Conservation (phyloP, 1,140 invertebrate species). For the Agrilus planipennis region DNA sequence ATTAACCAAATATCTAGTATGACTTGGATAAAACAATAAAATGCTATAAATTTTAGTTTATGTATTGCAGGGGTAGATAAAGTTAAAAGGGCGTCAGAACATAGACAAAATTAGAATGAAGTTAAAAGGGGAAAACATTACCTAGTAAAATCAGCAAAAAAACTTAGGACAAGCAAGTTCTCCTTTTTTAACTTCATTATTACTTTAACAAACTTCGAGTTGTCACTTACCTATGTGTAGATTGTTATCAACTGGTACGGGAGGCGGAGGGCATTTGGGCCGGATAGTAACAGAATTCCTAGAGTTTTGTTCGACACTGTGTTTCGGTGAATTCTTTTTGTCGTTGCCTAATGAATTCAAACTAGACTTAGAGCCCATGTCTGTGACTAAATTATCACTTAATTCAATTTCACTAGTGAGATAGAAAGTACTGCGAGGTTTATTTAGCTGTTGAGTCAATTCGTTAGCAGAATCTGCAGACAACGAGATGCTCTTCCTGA, state of each 20-base stretch:
- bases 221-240: constrained; percentile 2
- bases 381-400: constrained; percentile 32
- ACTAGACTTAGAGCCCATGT: too few species aligned
- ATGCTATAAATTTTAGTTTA: too few species aligned
- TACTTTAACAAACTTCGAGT: not conserved
- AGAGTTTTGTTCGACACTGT: constrained; percentile 11
- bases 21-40: too few species aligned
- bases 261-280: constrained; percentile 29
- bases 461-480: constrained; percentile 20
- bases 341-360: too few species aligned
- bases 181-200: too few species aligned
- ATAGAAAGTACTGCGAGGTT: constrained; percentile 49
- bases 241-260: constrained; percentile 13
- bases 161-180: too few species aligned
- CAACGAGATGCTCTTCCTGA: constrained; percentile 28
- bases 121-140: too few species aligned
- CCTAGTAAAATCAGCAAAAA: too few species aligned
- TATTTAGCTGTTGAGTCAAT: constrained; percentile 17
- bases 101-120: too few species aligned
- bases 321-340: constrained; percentile 19
- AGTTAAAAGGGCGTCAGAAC: too few species aligned
- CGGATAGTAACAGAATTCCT: constrained; percentile 17
- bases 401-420: constrained; percentile 47
- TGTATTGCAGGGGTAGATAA: too few species aligned
- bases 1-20: too few species aligned